Evolutionary conservation across 1,140 invertebrate species (phyloP), one percentile per base, ranked within the genome.

Genomic region (Drosophila eugracilis): DNA sequence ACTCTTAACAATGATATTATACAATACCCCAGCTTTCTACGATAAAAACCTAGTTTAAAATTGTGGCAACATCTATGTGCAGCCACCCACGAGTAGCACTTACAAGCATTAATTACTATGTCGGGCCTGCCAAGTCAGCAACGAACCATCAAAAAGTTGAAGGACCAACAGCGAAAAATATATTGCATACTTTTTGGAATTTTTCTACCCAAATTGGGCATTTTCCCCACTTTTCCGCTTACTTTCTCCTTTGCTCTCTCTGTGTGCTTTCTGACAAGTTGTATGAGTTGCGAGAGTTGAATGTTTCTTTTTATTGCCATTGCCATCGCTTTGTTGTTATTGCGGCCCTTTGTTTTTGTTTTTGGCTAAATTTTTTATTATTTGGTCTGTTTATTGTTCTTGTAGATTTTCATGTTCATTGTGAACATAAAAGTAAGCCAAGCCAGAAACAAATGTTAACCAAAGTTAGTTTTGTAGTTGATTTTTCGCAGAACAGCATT

Each of bases 41-140:
- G n/a, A 34, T 3, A 6, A 37, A 5, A 6, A 6, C 14, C 19
- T 28, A 59, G 58, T 58, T 79, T 55, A 73, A 73, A 84, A 74
- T 48, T 45, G 58, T 69, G 50, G 37, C 37, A 41, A 30, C 42
- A 55, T 44, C 37, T 49, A 32, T 52, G 59, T 17, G 41, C 52
- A 30, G 32, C 34, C 49, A 69, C 58, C 55, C 32, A 53, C 30
- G 54, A 37, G 37, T 30, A 57, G 62, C 81, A 73, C 66, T 86
- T 80, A 77, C 73, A 74, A 80, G 77, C 80, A 80, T 80, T 85
- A 85, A 85, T 85, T 85, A 86, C 80, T 80, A 44, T 76, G 80
- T 57, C 53, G 54, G 57, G 49, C 69, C 76, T 80, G 75, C 79
- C 79, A 65, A 83, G 75, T 75, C 48, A 47, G 63, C 63, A 50